Percentiles rank a stretch among this genome's conserved stretches.
Evolutionary conservation across 2,113 vertebrate species (phyloP).

Genomic region (Podarcis cretensis): DNA sequence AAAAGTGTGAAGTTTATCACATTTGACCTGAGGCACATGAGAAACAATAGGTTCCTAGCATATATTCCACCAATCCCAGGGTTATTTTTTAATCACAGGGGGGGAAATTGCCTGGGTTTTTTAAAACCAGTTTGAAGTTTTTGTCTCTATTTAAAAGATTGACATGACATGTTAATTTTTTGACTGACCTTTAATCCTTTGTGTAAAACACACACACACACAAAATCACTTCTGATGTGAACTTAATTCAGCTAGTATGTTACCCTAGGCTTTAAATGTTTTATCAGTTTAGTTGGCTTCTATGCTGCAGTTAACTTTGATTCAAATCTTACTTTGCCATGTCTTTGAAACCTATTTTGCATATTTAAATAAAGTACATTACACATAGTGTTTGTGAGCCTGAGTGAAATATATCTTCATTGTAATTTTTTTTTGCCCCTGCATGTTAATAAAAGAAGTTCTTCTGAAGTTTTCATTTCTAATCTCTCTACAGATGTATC

Average conservation of each 20-base stretch:
- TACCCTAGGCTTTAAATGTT: slow-evolving; percentile 52
- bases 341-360: slow-evolving; percentile 47
- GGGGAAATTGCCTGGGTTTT: slow-evolving; percentile 42
- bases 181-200: slow-evolving; percentile 49
- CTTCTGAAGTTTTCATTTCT: slow-evolving; percentile 49
- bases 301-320: slow-evolving; percentile 49
- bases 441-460: slow-evolving; percentile 29
- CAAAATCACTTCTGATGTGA: slow-evolving; percentile 34
- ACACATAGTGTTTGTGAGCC: neutral
- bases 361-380: slow-evolving; percentile 33
- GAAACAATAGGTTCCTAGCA: slow-evolving; percentile 56
- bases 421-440: slow-evolving; percentile 22
- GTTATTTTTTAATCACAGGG: slow-evolving; percentile 55
- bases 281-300: slow-evolving; percentile 45
- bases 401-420: neutral
- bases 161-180: slow-evolving; percentile 65
- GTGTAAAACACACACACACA: neutral
- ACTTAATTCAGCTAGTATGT: slow-evolving; percentile 54
- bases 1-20: slow-evolving; percentile 77
- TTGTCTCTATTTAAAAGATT: slow-evolving; percentile 62
- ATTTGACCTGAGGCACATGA: slow-evolving; percentile 74
- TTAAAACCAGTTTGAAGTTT: slow-evolving; percentile 51
- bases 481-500: slow-evolving; percentile 33
- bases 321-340: slow-evolving; percentile 51
- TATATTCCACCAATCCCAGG: neutral